phyloP scores from a whole-genome alignment of 2,888 invertebrate species.

The Leptogaster cylindrica region DNA sequence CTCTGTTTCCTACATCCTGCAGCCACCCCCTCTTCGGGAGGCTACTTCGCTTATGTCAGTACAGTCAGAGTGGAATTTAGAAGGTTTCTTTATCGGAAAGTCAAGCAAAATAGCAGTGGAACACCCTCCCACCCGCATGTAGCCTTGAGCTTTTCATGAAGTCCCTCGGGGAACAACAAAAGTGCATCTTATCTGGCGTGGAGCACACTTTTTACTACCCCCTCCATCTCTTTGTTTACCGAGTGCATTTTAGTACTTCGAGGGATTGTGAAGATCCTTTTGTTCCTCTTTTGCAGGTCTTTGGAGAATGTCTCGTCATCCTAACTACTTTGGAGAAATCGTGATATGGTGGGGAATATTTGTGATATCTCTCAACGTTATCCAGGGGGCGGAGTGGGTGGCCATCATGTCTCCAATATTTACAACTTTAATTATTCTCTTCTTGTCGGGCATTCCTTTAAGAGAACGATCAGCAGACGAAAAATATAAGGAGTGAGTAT shows the following conservation, averaged over 20 bases:
- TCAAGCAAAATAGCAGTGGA: not conserved
- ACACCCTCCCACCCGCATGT: not conserved
- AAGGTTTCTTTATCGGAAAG: not conserved
- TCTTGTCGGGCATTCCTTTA: conserved; percentile 88
- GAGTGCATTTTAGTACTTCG: conserved; percentile 18
- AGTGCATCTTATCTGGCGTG: conserved; percentile 33
- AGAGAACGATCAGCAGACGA: conserved; percentile 88
- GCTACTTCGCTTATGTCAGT: not conserved
- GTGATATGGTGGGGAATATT: conserved; percentile 95
- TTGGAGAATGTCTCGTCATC: conserved; percentile 89
- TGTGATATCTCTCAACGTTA: conserved; percentile 83
- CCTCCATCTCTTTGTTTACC: conserved; percentile 15
- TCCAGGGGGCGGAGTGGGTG: conserved; percentile 84
- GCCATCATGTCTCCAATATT: conserved; percentile 87
- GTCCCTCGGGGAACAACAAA: conserved; percentile 10
- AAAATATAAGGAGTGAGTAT: conserved; percentile 80
- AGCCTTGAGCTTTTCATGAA: conserved; percentile 24
- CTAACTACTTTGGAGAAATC: conserved; percentile 94
- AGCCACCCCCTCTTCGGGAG: not conserved
- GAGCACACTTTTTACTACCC: not conserved
- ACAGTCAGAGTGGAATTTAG: conserved; percentile 12
- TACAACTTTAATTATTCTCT: conserved; percentile 84
- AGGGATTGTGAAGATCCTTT: conserved; percentile 9
- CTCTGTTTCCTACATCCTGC: not conserved
- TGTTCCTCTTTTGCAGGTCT: conserved; percentile 64